A percentile compares a stretch with the other conserved stretches of the same genome.
Conservation (phyloP, 64 coral and sea anemone genomes). For the Montipora capricornis region DNA sequence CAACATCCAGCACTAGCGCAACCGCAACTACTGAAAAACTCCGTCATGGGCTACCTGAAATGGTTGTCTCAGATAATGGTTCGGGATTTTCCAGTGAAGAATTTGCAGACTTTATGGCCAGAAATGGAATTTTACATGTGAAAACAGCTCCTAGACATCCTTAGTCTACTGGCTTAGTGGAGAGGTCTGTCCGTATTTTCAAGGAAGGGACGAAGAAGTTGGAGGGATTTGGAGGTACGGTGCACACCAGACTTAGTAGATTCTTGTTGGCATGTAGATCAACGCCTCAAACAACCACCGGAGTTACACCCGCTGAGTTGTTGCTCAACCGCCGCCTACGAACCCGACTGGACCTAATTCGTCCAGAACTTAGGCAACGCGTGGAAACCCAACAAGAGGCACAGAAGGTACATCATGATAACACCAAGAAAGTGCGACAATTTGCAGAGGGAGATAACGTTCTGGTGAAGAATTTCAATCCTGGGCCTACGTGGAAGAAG, state of each 20-base stretch:
- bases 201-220: neutral
- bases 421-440: neutral
- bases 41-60: slow-evolving; percentile 31
- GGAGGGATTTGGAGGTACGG: neutral
- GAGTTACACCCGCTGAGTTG: too few relatives aligned
- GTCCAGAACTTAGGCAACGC: neutral
- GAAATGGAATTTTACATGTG: slow-evolving; percentile 43
- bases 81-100: slow-evolving; percentile 30
- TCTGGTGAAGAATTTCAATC: neutral
- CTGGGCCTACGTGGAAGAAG: neutral
- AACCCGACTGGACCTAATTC: neutral
- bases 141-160: slow-evolving; percentile 4
- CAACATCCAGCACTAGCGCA: neutral
- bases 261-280: too few relatives aligned
- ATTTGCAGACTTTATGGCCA: slow-evolving; percentile 24
- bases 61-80: slow-evolving; percentile 63
- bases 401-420: neutral
- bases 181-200: neutral
- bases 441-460: neutral
- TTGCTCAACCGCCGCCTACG: too few relatives aligned
- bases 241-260: neutral
- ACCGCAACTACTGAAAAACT: slow-evolving; percentile 4
- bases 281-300: too few relatives aligned
- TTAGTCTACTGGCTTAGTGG: neutral
- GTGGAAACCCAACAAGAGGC: neutral